These are phyloP conservation scores for Halocaridina rubra DNA, from an alignment of 2,888 invertebrate genomes.

Conservation along the genomic window DNA sequence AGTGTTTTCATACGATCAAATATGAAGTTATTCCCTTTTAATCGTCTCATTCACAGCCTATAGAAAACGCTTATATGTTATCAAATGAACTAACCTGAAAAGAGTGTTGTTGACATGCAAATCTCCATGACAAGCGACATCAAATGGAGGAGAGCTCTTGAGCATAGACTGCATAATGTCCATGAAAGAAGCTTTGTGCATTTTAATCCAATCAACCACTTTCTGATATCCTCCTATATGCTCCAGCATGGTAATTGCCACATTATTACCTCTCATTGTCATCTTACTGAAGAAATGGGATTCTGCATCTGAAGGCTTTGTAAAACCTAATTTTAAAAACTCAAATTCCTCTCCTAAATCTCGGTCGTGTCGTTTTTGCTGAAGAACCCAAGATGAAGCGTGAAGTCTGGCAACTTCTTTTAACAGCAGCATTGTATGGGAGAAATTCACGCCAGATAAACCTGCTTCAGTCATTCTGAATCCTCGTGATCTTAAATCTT, in stretches of 20 bases:
- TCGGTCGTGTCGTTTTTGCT: neutral
- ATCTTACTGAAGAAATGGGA: neutral
- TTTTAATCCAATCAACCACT: neutral
- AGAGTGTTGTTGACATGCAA: slow-evolving; percentile 47
- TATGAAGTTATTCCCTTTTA: too few species aligned
- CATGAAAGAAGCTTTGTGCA: neutral
- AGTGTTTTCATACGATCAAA: too few species aligned
- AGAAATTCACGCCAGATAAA: slow-evolving; percentile 41
- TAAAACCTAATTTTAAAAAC: neutral
- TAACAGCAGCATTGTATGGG: slow-evolving; percentile 33
- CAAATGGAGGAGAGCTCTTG: too few species aligned
- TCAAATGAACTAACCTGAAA: too few species aligned
- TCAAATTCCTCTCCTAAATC: neutral
- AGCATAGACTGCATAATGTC: neutral
- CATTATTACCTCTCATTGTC: neutral
- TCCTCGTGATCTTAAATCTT: too few species aligned
- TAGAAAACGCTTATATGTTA: too few species aligned
- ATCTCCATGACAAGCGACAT: slow-evolving; percentile 44
- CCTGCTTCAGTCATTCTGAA: slow-evolving; percentile 22
- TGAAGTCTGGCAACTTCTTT: slow-evolving; percentile 53
- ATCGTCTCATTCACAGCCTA: too few species aligned
- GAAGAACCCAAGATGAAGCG: slow-evolving; percentile 37
- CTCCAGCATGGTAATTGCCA: neutral
- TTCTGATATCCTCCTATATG: slow-evolving; percentile 1
- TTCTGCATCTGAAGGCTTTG: neutral